Base-by-base conservation (phyloP, 1,140 invertebrate genomes). In the Ceratina calcarata region DNA sequence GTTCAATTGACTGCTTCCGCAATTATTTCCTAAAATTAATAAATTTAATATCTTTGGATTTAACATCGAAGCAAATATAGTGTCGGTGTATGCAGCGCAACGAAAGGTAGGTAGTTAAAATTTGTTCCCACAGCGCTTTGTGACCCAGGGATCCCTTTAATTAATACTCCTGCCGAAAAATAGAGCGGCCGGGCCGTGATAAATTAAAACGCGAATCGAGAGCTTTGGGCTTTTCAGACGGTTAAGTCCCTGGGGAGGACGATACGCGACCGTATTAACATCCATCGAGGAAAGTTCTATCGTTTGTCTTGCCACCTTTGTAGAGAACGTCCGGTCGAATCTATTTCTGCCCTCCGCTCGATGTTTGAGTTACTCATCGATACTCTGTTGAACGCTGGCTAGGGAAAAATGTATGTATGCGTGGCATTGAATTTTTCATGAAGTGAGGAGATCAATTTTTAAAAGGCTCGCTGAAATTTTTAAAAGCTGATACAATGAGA, bases 81-180 rank as follows among this genome's bases (percentile, higher is more conserved):
- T 10, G 37, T 10, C 37, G 37, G 37, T 45, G 37, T 45, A 45
- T 45, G 6, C 37, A 10, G 37, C 10, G 37, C 37, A 45, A 45
- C 37, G 37, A 10, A 45, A 45, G 37, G 37, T 10, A 45, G 37
- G 37, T 45, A 45, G 37, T 45, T 45, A 45, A 45, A 83, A 71
- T 76, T 81, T 81, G 55, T 64, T 22, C 13, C 76, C 18, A 45
- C 51, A 10, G n/a, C 49, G 53, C 24, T 32, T 53, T 83, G 45
- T 62, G 55, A 3, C n/a, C 22, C 49, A 3, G 8, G 13, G 60
- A 67, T 62, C 8, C 22, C 49, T 61, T 83, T 82, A 82, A 83
- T 82, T 83, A 82, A 82, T 83, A 78, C 32, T 24, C 13, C 18
- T 22, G 51, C 27, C 20, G 0, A 16, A 37, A 68, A 65, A 45